phyloP scores from a whole-genome alignment of 2,113 vertebrate genomes.

The Ondatra zibethicus region DNA sequence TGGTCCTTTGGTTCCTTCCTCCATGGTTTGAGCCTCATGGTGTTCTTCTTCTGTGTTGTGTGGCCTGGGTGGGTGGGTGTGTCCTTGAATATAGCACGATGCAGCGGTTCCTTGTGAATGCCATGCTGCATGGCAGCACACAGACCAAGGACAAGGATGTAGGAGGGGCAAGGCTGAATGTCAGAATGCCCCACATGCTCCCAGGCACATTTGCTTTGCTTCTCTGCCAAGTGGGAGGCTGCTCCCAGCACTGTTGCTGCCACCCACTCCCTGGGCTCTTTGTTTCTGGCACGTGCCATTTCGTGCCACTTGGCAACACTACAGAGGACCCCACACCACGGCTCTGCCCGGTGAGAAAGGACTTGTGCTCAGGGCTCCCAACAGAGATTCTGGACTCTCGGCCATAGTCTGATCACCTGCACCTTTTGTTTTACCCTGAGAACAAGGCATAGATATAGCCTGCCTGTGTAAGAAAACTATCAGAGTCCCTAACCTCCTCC shows the following conservation, averaged over 20 bases:
- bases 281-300: neutral
- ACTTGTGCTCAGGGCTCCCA: neutral
- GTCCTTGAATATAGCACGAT: no score
- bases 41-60: neutral
- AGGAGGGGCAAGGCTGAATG: neutral
- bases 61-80: neutral
- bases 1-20: neutral
- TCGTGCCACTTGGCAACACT: neutral
- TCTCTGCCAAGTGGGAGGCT: neutral
- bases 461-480: neutral
- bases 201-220: neutral
- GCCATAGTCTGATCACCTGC: neutral
- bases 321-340: neutral
- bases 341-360: neutral
- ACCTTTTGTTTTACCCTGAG: neutral
- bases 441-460: neutral
- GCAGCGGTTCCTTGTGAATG: neutral
- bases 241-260: neutral
- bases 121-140: neutral
- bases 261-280: neutral
- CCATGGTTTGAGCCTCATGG: neutral
- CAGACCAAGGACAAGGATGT: no score
- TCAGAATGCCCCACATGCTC: neutral
- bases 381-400: accelerated
- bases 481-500: neutral